Base-by-base conservation (phyloP, 2,888 invertebrate genomes). In the Andrena fulva region DNA sequence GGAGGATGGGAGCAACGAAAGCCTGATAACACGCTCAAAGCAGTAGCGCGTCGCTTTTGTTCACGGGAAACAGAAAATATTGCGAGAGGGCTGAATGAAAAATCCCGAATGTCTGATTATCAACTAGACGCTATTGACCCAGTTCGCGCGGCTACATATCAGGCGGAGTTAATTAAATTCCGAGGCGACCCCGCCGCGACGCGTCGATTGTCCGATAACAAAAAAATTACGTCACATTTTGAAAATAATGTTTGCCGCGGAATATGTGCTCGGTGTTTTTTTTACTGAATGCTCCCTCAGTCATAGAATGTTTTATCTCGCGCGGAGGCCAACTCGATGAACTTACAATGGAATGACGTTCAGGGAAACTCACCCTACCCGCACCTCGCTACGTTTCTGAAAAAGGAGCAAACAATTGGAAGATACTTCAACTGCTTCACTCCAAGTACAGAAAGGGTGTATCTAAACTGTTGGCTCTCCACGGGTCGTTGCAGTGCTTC, bases 21-120 rank as follows among this genome's bases (percentile, higher is more conserved):
- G 74, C 24, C 54, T 80, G 80, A 71, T 73, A 73, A 67, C 68
- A 20, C 63, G 71, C 67, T 80, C 62, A 67, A 69, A 69, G 68
- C 78, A 63, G 35, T 52, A 31, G 29, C 67, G 10, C 68, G 54
- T 52, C 31, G 59, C 81, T 69, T 79, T 79, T 79, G 73, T 79
- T 79, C 73, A 52, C 6, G 64, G 31, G 33, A 73, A 79, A 73
- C 48, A 33, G 68, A 6, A 76, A 77, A 72, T 67, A 54, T 67
- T 71, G 54, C 20, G 35, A 63, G 24, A 31, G 50, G 59, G 50
- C 8, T 27, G 63, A 50, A 63, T 35, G 52, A 77, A 64, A 56
- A 64, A 20, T 50, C 50, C 7, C n/a, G 8, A 4, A 20, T 42
- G 20, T 33, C 33, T 31, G 24, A 75, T 75, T 66, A 56, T 63